Evolutionary conservation across 64 coral and sea anemone species (phyloP), one percentile per base, ranked within the genome.

Genomic region (Cladopsammia gracilis): DNA sequence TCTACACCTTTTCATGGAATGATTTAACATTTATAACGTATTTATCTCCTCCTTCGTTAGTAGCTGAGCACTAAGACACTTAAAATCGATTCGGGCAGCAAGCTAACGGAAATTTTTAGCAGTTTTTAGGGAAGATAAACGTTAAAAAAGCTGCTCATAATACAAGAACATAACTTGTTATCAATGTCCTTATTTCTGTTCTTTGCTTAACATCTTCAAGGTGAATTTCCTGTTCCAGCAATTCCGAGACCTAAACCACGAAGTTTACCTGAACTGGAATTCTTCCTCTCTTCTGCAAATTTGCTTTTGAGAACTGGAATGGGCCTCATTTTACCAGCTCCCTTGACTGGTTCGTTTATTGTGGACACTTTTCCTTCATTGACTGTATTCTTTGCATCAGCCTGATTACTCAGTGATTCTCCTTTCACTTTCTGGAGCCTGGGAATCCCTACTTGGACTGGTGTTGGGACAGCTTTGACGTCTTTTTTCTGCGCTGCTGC

Each of bases 211-310:
- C 15, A 3, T 48, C 7, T 58, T 51, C 51, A 90, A 44, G 79
- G 89, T 18, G 68, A 72, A 74, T 91, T 91, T 42, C 89, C 89
- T 14, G 78, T 54, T 42, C 89, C 89, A 48, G 89, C 89, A 60
- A 73, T 84, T 10, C 89, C 89, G 4, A 91, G 56, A 8, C 89
- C 89, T 59, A 91, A 44, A 10, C 78, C 85, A 73, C 49, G 80
- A 50, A 68, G 44, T n/a, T 68, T 84, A 49, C 10, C 44, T 23
- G 80, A 42, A 13, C 4, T 10, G 6, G 62, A 50, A 47, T 84
- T 84, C 44, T 84, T 84, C 46, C 44, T 84, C n/a, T 69, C 43
- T 0, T 84, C 80, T 34, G 61, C 62, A 24, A 62, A 25, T n/a
- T 84, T 64, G 45, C 42, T 62, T 50, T 68, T 84, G 46, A 68